Base-by-base conservation (phyloP, 2,797 vertebrate genomes). In the Silurus aristotelis region DNA sequence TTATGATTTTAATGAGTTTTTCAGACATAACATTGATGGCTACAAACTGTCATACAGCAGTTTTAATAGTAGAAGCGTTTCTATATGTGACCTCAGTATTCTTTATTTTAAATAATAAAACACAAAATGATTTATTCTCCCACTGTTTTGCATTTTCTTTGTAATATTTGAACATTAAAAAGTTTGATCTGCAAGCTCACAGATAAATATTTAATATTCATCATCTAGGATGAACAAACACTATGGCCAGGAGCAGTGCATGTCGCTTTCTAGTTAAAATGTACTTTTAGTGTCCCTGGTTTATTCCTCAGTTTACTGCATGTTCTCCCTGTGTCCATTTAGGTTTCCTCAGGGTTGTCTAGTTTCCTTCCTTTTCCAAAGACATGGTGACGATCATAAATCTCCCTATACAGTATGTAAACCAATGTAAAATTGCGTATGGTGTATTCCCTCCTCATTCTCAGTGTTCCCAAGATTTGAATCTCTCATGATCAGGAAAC, bases 51-150 rank as follows among this genome's bases (percentile, higher is more conserved):
- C 48, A 85, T 48, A 70, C 64, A 82, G 31, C 82, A 82, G 22
- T 61, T 88, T n/a, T 64, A 70, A 25, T 68, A 55, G 52, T 66
- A 83, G 64, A 55, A 79, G 46, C 61, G 75, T 75, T 77, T 61
- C 14, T 55, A 27, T 75, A 27, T 20, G n/a, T 66, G 46, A 81
- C 63, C 79, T 31, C 63, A 7, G 46, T 67, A 67, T 31, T 66
- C 15, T 38, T 38, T 25, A 56, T 38, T 17, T 31, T 64, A 25
- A 19, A 46, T 46, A 20, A 10, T 43, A 3, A 46, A 43, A 10
- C 19, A 22, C 19, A 22, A 78, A 79, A 20, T 79, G 14, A 27
- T 60, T 76, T 56, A 19, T 56, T 73, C 25, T 27, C 52, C 48
- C n/a, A 55, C 3, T 73, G 13, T 31, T 8, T 38, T 1, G 3